A percentile compares a stretch with the other conserved stretches of the same genome.
Evolutionary conservation across 2,113 vertebrate genomes (phyloP).

Genomic region (Sceloporus tristichus): DNA sequence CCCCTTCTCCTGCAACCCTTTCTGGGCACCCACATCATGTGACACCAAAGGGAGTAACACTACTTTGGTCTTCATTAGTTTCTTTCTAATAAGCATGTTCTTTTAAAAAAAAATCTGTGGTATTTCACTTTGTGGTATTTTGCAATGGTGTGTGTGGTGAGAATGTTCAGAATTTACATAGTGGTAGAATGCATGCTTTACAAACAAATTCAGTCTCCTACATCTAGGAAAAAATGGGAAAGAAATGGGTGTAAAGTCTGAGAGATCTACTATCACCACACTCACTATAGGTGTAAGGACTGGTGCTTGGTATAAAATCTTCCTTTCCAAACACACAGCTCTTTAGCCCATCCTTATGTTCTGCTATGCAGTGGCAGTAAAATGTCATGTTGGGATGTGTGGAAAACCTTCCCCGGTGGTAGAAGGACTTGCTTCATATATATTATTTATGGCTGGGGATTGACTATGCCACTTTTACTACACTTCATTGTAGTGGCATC

Average conservation of each 20-base stretch:
- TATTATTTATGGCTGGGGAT: not conserved
- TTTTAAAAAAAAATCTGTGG: not conserved
- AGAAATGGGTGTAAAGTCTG: not conserved
- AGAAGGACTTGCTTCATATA: not conserved
- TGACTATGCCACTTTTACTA: not conserved
- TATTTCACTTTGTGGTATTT: not conserved
- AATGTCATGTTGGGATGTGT: not conserved
- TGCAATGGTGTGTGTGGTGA: not conserved
- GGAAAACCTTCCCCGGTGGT: not conserved
- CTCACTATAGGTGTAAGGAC: not conserved
- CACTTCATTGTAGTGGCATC: too few species aligned
- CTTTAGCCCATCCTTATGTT: not conserved
- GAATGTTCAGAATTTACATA: not conserved
- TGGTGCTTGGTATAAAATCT: not conserved
- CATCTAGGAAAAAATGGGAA: not conserved
- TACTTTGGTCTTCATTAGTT: not conserved
- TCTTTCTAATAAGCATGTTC: not conserved
- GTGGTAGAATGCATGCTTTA: not conserved
- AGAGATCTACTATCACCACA: not conserved
- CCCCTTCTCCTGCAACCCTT: too few species aligned
- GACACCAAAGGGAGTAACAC: too few species aligned
- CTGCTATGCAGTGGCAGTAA: not conserved
- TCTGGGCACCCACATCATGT: too few species aligned
- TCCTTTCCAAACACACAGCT: not conserved
- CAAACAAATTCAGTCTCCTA: not conserved